phyloP scores from a whole-genome alignment of 2,888 invertebrate species.

The Pterostichus niger region DNA sequence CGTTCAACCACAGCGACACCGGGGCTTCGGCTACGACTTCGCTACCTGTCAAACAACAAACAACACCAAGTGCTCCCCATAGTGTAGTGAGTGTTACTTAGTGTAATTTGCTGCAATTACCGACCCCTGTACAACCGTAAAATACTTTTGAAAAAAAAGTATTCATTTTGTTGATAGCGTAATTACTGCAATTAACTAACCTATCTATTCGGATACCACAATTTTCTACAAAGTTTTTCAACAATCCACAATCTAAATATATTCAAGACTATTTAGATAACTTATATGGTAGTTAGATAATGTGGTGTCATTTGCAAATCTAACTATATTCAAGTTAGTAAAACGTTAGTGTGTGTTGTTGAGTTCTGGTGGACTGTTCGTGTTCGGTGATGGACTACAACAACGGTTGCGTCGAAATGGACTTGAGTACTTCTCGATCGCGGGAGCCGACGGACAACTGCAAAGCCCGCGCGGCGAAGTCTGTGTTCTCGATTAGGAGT shows the following conservation, averaged over 20 bases:
- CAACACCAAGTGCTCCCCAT: too few species aligned
- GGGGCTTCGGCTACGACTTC: not conserved
- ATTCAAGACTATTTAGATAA: too few species aligned
- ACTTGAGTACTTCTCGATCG: slow-evolving; percentile 77
- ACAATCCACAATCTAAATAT: too few species aligned
- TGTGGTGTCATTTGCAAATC: slow-evolving; percentile 2
- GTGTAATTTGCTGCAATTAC: slow-evolving; percentile 37
- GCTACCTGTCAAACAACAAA: slow-evolving; percentile 4
- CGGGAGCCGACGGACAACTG: slow-evolving; percentile 75
- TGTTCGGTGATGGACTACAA: slow-evolving; percentile 57
- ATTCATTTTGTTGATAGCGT: slow-evolving; percentile 49
- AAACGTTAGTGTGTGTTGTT: slow-evolving; percentile 16
- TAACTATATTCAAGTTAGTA: not conserved
- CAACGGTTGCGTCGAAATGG: slow-evolving; percentile 75
- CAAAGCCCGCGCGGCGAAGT: slow-evolving; percentile 80
- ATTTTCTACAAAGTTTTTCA: too few species aligned
- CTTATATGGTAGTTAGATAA: too few species aligned
- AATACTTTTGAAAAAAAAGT: slow-evolving; percentile 35
- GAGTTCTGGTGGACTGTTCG: not conserved
- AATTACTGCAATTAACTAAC: slow-evolving; percentile 42
- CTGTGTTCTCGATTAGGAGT: slow-evolving; percentile 81
- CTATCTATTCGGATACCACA: slow-evolving; percentile 23
- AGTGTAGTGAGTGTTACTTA: not conserved
- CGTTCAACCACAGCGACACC: not conserved
- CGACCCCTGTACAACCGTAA: not conserved